phyloP scores from a whole-genome alignment of 2,113 vertebrate genomes.

The Urocitellus parryii region DNA sequence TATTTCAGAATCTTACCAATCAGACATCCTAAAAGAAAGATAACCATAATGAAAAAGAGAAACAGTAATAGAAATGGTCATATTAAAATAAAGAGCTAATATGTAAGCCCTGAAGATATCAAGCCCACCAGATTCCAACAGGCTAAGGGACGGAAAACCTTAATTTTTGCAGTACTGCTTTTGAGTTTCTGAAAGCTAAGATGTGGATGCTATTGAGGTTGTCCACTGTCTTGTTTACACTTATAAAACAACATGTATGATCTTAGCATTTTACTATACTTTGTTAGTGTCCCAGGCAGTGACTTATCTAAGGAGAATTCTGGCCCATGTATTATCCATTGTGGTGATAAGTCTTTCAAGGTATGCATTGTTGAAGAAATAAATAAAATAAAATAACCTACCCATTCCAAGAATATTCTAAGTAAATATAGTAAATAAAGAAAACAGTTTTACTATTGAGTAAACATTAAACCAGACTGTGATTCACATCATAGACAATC shows the following conservation, averaged over 20 bases:
- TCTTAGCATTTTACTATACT: not conserved
- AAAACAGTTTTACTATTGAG: not conserved
- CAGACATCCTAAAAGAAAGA: not conserved
- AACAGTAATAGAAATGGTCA: not conserved
- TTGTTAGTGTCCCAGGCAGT: not conserved
- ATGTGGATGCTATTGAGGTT: not conserved
- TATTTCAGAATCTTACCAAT: not conserved
- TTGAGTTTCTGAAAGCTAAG: not conserved
- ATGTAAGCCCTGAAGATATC: not conserved
- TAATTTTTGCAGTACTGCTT: not conserved
- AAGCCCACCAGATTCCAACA: not conserved
- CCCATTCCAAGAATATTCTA: not conserved
- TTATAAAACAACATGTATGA: no score
- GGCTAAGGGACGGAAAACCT: not conserved
- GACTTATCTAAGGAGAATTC: not conserved
- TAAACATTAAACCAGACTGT: not conserved
- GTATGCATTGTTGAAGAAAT: not conserved
- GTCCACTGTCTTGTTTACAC: not conserved
- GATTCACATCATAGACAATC: not conserved
- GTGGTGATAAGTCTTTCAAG: not conserved
- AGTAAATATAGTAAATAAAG: not conserved
- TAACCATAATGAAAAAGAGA: not conserved
- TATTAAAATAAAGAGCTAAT: not conserved
- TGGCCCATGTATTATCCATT: rapidly evolving
- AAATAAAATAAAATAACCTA: not conserved